Base-by-base conservation (phyloP, 2,797 vertebrate genomes). In the Oceanodroma leucorhoa region DNA sequence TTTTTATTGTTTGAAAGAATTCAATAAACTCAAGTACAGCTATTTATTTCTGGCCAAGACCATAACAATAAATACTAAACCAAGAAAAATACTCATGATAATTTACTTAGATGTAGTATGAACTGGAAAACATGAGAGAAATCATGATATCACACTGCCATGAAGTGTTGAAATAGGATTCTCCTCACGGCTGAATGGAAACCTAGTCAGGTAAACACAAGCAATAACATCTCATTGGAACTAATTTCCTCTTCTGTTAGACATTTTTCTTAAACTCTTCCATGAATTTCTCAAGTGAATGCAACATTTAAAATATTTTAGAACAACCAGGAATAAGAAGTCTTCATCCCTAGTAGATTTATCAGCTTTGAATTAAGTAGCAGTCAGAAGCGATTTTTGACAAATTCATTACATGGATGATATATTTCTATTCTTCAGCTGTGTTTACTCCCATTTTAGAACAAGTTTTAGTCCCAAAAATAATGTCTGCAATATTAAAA, bases 141-240 rank as follows among this genome's bases (percentile, higher is more conserved):
- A 75, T 71, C 34, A 24, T 48, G 54, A 29, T 61, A 70, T 34
- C 29, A 73, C 15, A 48, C 7, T 51, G 24, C 41, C 6, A 19
- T 13, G 6, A 66, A 38, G 1, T 34, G 11, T 43, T 77, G 38
- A 70, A 86, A 62, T 36, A 66, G 7, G 21, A 53, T 79, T 77
- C 43, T 54, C n/a, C 12, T 60, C 11, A 41, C 0, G 0, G 27
- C 6, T 79, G 46, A 57, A 43, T 0, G 6, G 34, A 54, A 66
- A 1, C 7, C 10, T 48, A 30, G 18, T 53, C 27, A 60, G 32
- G 34, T 60, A 93, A 71, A 40, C 12, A 45, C n/a, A 38, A 62
- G 8, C 3, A 77, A 38, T 61, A 70, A n/a, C 19, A 21, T 14
- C 23, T n/a, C 18, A 40, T 30, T 61, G 40, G 21, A 83, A 83